Base-by-base conservation (phyloP, 1,140 invertebrate species). In the Drosophila pruinosa region DNA sequence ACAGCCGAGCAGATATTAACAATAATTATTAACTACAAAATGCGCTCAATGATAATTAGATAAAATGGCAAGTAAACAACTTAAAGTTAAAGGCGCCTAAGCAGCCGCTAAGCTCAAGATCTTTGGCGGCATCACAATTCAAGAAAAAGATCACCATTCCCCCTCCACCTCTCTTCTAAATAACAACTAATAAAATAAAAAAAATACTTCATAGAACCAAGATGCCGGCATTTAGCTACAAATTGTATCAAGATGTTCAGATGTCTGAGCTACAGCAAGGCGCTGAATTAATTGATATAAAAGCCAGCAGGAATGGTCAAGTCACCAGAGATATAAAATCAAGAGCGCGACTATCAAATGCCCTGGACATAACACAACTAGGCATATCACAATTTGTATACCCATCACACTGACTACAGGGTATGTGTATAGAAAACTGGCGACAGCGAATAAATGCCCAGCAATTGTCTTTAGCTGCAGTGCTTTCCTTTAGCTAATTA, bases 161-260 rank as follows among this genome's bases (percentile, higher is more conserved):
- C 7, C 2, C 22, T n/a, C 12, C 17, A 28, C 14, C 21, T 57
- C 22, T 4, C 15, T 21, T 8, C 38, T 19, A 38, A 28, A 4
- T 50, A 50, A 15, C 14, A 26, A n/a, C 26, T 31, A 34, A 19
- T 22, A 52, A 31, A 36, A 54, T 15, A 56, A 54, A 39, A 12
- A 22, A 53, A 22, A 67, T n/a, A 17, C 34, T 50, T 48, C 24
- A 22, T 34, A 45, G 31, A 48, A 64, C 61, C 50, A 34, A 47
- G 61, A 68, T 72, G 52, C 62, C 69, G 57, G 53, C 74, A 48
- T 48, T 63, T 48, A 65, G 64, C 45, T 72, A 71, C 62, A 75
- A 78, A 78, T 78, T 78, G 70, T 83, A 82, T 82, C 78, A 82
- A 78, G 79, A 78, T 82, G 74, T 65, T 69, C 54, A n/a, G n/a